Evolutionary conservation across 2,888 invertebrate species (phyloP), one percentile per base, ranked within the genome.

Genomic region (Phyto melanocephala): DNA sequence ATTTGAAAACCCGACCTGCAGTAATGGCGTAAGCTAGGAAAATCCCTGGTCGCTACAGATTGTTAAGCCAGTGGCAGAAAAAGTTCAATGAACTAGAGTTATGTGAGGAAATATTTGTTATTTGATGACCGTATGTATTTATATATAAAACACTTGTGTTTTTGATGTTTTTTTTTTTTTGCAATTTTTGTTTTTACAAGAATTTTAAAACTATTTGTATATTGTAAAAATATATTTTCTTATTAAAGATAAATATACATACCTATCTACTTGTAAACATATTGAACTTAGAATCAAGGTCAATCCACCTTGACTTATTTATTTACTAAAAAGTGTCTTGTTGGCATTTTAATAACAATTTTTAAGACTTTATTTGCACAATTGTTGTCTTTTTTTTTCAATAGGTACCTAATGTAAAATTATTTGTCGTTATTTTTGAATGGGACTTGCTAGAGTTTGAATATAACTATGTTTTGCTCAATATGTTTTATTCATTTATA

Each of bases 1-100:
- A 96, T 89, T 90, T 95, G 56, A 96, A 96, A 91, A 96, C 96
- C 13, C 93, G 96, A 87, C 96, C 96, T 1, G 84, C 86, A 5
- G 65, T 86, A 7, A 84, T 87, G 63, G 86, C 86, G 28, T 90
- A 58, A 82, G 62, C n/a, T 13, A 24, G 13, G 8, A 22, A 15
- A 33, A 33, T n/a, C 50, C n/a, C 28, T n/a, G 0, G 1, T 8
- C 37, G 7, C n/a, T n/a, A n/a, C 6, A 63, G 17, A n/a, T 42
- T 15, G 50, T 17, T 50, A 1, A 20, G 11, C 22, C 28, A 33
- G 40, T 28, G 1, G 20, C 15, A 5, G 20, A 33, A n/a, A 63
- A 33, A 71, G 56, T 45, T 56, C 33, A 33, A 45, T n/a, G 17
- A 54, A 58, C 28, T 10, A 15, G 40, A 10, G 11, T 37, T 2